Evolutionary conservation across 2,888 invertebrate species (phyloP).

Genomic region (Pseudeuparius sepicola): DNA sequence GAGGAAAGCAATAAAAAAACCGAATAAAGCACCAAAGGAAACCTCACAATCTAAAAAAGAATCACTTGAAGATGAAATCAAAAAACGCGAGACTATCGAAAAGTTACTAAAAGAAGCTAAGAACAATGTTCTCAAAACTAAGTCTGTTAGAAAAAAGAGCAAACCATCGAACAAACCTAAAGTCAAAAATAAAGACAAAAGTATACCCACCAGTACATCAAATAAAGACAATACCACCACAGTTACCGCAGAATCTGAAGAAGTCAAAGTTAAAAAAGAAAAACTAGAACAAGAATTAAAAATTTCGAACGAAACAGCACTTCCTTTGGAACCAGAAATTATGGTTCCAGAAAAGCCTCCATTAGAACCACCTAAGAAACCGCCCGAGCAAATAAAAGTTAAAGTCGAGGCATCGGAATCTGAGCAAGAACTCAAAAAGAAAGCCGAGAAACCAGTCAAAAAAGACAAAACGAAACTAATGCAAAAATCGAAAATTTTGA

Average conservation of each 20-base stretch:
- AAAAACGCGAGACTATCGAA: constrained; percentile 25
- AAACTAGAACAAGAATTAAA: not conserved
- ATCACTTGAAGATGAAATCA: constrained; percentile 26
- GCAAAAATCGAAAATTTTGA: constrained; percentile 14
- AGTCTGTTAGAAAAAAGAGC: constrained; percentile 13
- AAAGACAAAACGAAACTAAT: constrained; percentile 14
- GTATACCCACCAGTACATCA: too few relatives aligned
- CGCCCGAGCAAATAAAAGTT: not conserved
- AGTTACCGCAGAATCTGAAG: constrained; percentile 9
- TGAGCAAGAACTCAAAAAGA: constrained; percentile 11
- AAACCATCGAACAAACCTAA: constrained; percentile 15
- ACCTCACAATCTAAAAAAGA: constrained; percentile 17
- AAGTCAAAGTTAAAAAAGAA: constrained; percentile 6
- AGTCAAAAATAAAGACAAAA: constrained; percentile 11
- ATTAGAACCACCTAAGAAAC: not conserved
- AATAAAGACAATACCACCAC: too few relatives aligned
- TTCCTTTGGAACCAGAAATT: not conserved
- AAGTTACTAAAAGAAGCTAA: constrained; percentile 26
- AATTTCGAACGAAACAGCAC: not conserved
- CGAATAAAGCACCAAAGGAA: too few relatives aligned
- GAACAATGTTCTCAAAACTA: constrained; percentile 19
- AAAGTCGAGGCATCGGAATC: constrained; percentile 14
- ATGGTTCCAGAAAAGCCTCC: not conserved
- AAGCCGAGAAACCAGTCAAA: constrained; percentile 18
- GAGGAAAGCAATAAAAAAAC: too few relatives aligned